Conservation (phyloP, 2,113 vertebrate genomes). For the Chinchilla lanigera region DNA sequence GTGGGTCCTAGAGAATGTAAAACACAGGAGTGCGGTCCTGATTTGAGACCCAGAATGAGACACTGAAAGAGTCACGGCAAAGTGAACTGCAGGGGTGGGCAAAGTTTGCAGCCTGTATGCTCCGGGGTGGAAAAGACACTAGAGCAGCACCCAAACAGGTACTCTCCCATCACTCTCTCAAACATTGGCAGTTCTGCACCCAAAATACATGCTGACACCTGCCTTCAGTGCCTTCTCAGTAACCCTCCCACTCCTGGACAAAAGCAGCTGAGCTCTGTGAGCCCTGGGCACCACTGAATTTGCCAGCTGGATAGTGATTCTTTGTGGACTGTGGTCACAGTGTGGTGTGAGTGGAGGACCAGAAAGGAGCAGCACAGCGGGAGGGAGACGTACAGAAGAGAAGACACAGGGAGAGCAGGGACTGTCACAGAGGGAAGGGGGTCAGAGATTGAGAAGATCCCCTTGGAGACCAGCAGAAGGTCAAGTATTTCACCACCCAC, state of each 20-base stretch:
- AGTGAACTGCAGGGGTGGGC: not conserved
- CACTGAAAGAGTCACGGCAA: not conserved
- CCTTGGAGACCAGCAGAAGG: no score
- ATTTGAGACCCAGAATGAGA: not conserved
- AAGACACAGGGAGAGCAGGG: not conserved
- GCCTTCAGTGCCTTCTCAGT: not conserved
- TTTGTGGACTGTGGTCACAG: not conserved
- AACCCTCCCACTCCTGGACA: not conserved
- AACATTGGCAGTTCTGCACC: not conserved
- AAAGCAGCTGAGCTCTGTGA: not conserved
- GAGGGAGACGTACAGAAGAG: not conserved
- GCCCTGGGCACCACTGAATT: not conserved
- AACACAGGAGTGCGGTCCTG: not conserved
- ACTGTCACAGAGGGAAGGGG: not conserved
- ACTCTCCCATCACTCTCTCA: not conserved
- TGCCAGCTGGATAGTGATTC: not conserved
- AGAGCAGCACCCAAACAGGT: not conserved
- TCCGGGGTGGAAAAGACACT: not conserved
- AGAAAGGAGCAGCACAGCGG: not conserved
- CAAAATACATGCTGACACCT: not conserved
- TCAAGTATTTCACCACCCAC: not conserved
- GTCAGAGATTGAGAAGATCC: not conserved
- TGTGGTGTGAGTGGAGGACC: not conserved
- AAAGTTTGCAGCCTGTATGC: not conserved
- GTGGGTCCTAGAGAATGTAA: not conserved